A percentile compares a stretch with the other conserved stretches of the same genome.
Evolutionary conservation across 2,797 vertebrate genomes (phyloP).

Genomic region (Cossypha caffra): DNA sequence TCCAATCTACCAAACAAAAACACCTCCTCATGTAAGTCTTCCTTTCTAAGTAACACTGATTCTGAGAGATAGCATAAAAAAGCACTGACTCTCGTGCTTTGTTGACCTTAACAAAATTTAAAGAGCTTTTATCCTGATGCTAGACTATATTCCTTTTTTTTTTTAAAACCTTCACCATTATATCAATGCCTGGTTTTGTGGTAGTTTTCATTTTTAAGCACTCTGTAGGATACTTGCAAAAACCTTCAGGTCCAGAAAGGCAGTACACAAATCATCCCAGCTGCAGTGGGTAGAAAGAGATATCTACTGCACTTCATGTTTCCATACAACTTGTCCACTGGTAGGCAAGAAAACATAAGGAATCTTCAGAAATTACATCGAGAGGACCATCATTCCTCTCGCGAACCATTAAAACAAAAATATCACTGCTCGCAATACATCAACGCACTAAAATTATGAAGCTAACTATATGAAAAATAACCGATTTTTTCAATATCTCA

Average conservation of each 20-base stretch:
- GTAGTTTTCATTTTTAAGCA: background rate
- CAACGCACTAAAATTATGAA: background rate
- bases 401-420: background rate
- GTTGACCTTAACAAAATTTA: background rate
- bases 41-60: background rate
- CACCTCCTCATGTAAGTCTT: background rate
- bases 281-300: background rate
- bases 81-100: background rate
- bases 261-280: background rate
- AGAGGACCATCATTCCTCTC: background rate
- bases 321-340: background rate
- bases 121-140: background rate
- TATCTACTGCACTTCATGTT: background rate
- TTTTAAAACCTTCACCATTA: background rate
- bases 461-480: background rate
- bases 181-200: background rate
- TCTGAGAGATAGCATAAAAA: background rate
- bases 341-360: background rate
- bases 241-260: background rate
- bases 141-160: background rate
- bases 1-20: background rate
- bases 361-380: background rate
- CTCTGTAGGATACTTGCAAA: background rate
- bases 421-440: background rate
- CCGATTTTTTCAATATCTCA: background rate